Evolutionary conservation across 2,888 invertebrate species (phyloP).

Genomic region (Noctua janthina): DNA sequence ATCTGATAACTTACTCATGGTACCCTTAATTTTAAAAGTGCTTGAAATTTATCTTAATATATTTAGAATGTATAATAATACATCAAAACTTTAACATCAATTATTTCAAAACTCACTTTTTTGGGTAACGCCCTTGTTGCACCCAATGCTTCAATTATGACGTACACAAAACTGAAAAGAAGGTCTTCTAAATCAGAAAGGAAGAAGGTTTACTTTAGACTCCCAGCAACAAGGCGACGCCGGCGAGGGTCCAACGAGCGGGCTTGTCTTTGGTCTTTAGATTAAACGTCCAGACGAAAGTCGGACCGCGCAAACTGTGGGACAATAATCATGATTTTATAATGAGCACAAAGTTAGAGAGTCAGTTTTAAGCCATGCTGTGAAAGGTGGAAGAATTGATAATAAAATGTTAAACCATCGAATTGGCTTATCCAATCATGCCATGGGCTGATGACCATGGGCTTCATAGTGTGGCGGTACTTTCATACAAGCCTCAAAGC

Average conservation of each 20-base stretch:
- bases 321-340: conserved; percentile 21
- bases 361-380: background rate
- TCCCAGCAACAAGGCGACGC: conserved; percentile 97
- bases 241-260: conserved; percentile 97
- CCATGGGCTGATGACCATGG: background rate
- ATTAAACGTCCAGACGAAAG: conserved; percentile 99
- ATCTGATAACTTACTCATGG: background rate
- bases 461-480: background rate
- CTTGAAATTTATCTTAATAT: background rate
- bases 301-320: conserved; percentile 94
- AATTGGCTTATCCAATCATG: background rate
- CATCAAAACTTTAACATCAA: background rate
- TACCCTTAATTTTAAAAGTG: background rate
- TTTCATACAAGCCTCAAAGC: too few species aligned
- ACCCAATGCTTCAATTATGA: too few species aligned
- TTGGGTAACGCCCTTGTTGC: background rate
- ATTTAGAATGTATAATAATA: background rate
- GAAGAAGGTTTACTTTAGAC: conserved; percentile 86
- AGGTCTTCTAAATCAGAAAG: background rate
- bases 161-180: conserved; percentile 30
- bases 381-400: background rate
- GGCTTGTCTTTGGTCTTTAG: conserved; percentile 96
- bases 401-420: background rate
- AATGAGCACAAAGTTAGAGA: background rate
- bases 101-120: background rate